Conservation (phyloP, 2,113 vertebrate genomes). For the Sceloporus undulatus region DNA sequence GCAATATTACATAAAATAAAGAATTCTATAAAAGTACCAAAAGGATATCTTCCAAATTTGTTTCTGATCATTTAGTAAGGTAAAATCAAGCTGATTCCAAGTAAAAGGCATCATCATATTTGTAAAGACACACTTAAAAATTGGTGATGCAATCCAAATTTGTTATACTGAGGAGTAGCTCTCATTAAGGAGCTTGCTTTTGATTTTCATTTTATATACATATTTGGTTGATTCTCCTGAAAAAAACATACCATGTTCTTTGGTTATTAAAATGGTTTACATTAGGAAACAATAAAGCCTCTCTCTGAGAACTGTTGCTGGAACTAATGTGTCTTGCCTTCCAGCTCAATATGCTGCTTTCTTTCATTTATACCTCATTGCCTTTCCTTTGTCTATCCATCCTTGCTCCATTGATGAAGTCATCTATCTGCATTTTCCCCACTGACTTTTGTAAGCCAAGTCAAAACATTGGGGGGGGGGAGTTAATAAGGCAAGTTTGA, state of each 20-base stretch:
- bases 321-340: constrained; percentile 25
- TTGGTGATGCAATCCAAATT: constrained; percentile 17
- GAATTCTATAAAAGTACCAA: not conserved
- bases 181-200: not conserved
- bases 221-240: not conserved
- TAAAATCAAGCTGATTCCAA: constrained; percentile 1
- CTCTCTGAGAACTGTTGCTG: constrained; percentile 1
- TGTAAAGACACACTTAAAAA: constrained; percentile 16
- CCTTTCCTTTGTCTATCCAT: constrained; percentile 36
- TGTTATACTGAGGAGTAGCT: not conserved
- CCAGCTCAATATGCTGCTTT: constrained; percentile 35
- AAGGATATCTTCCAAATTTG: not conserved
- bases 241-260: constrained; percentile 10
- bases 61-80: constrained; percentile 24
- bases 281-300: not conserved
- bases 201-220: constrained; percentile 5
- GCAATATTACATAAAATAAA: constrained; percentile 1
- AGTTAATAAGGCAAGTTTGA: constrained; percentile 38
- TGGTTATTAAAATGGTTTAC: constrained; percentile 31
- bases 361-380: constrained; percentile 35
- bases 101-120: not conserved
- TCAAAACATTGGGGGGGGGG: not conserved
- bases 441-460: constrained; percentile 16
- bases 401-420: constrained; percentile 43
- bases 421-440: constrained; percentile 33